Evolutionary conservation across 2,113 vertebrate genomes (phyloP).

Genomic region (Rhinolophus ferrumequinum): DNA sequence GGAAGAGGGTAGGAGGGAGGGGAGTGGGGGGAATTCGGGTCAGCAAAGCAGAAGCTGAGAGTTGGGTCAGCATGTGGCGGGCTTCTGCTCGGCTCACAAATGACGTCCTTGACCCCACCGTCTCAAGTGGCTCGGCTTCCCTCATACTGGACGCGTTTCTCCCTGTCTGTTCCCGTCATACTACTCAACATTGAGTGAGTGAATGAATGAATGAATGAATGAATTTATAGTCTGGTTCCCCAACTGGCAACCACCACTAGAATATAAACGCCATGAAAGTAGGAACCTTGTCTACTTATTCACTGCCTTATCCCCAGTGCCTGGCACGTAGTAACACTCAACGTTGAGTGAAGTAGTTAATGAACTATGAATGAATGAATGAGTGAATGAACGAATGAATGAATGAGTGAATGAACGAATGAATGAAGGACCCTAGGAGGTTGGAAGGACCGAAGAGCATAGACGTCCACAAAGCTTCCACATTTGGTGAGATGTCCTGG

Average conservation of each 20-base stretch:
- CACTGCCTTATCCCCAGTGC: background rate
- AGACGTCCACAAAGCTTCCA: background rate
- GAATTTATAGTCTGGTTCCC: background rate
- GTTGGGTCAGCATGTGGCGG: background rate
- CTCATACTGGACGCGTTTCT: background rate
- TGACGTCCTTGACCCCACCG: background rate
- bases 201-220: background rate
- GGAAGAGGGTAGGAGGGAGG: background rate
- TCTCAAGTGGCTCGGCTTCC: background rate
- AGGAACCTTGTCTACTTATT: background rate
- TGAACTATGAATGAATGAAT: background rate
- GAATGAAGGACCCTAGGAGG: background rate
- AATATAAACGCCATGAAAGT: background rate
- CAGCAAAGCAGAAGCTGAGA: background rate
- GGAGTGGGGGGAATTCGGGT: background rate
- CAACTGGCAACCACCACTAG: too few species aligned
- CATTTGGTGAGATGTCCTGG: background rate
- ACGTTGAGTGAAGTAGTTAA: background rate
- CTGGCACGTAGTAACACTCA: background rate
- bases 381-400: background rate
- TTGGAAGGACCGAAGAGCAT: background rate
- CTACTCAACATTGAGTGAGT: background rate
- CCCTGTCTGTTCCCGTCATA: background rate
- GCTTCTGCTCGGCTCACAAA: background rate
- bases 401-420: background rate